Base-by-base conservation (phyloP, 2,888 invertebrate genomes). In the Yponomeuta cagnagella region DNA sequence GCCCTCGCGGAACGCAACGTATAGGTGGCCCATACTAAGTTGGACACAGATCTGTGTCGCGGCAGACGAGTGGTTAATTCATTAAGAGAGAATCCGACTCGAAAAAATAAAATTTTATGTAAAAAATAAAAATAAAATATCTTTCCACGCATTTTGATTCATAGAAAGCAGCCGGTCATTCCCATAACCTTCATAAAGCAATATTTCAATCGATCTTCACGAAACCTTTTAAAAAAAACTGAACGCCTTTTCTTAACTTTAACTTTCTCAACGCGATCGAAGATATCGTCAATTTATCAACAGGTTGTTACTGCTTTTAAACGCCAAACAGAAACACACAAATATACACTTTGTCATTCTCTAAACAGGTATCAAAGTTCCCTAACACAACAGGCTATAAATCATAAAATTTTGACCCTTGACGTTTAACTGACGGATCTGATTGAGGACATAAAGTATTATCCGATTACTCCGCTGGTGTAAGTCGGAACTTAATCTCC, bases 351-450 rank as follows among this genome's bases (percentile, higher is more conserved):
- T 71, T 87, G 83, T 74, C 68, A 58, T 48, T 71, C 71, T 72
- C 69, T 0, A 1, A 64, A 75, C 80, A 86, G 77, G 78, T 77
- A 77, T 69, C 75, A 79, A 72, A 80, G 80, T 86, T 77, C 76
- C 76, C 77, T 78, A 78, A 75, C 77, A 75, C 76, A 71, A 70
- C 70, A 65, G 68, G 74, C 79, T 79, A 88, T 89, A 86, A 88
- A 89, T 89, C 88, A 88, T 86, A 79, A 79, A 80, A 58, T 80
- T 79, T 77, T 75, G 72, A 84, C 79, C 80, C 85, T 79, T 84
- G 86, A 89, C 82, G 81, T 84, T 84, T 81, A 78, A 77, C 69
- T 84, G 86, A 89, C 82, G 81, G 85, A 84, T 81, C 78, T 77
- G 70, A 74, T 80, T 79, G 77, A 74, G 75, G 75, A 78, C 74